Conservation (phyloP, 2,888 invertebrate species). For the Azorinus chamasolen region DNA sequence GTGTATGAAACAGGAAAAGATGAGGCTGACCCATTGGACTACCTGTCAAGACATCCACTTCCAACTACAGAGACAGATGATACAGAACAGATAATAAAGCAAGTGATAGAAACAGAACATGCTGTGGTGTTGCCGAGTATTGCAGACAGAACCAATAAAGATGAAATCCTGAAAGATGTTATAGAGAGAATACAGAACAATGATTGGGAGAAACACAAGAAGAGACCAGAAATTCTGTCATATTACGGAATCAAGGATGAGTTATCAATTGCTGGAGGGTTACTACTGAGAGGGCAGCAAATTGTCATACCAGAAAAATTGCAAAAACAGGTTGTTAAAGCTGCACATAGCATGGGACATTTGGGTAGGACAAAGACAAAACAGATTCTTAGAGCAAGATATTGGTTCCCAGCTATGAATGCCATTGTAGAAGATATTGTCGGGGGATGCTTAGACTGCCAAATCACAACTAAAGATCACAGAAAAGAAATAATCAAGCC, state of each 20-base stretch:
- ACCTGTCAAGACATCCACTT: conserved; percentile 38
- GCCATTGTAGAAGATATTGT: conserved; percentile 4
- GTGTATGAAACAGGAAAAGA: too few species aligned
- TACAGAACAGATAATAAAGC: conserved; percentile 20
- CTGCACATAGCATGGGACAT: conserved; percentile 31
- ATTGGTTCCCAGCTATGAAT: not conserved
- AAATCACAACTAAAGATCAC: conserved; percentile 24
- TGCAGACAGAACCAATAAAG: not conserved
- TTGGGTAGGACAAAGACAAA: not conserved
- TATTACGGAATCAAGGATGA: conserved; percentile 17
- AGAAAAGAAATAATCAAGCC: conserved; percentile 29
- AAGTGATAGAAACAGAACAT: not conserved
- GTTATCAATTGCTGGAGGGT: conserved; percentile 11
- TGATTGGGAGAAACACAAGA: conserved; percentile 18
- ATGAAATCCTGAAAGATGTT: conserved; percentile 2
- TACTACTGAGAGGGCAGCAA: conserved; percentile 26
- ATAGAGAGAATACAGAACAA: not conserved
- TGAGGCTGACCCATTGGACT: conserved; percentile 39
- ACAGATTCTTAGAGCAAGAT: conserved; percentile 20
- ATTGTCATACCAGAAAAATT: conserved; percentile 22
- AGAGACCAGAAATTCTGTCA: conserved; percentile 12
- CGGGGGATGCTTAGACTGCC: conserved; percentile 28
- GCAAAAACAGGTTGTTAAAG: conserved; percentile 26
- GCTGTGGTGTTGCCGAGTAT: not conserved
- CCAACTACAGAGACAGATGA: not conserved